phyloP scores from a whole-genome alignment of 2,888 invertebrate genomes.

The Amiota minor region DNA sequence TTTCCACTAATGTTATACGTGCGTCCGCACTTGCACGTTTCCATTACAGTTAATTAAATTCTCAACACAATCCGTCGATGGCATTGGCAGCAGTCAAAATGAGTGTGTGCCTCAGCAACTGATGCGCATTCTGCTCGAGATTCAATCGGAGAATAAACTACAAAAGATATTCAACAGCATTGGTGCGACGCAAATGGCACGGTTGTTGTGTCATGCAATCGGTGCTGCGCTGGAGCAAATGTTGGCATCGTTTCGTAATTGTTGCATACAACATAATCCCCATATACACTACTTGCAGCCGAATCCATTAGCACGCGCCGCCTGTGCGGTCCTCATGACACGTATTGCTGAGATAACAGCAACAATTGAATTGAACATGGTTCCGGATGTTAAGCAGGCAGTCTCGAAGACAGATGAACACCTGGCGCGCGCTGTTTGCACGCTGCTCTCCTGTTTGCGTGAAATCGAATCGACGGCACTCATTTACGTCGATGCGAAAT shows the following conservation, averaged over 20 bases:
- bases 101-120: constrained; percentile 63
- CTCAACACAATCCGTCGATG: constrained; percentile 59
- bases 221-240: constrained; percentile 75
- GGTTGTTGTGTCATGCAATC: constrained; percentile 75
- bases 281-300: constrained; percentile 73
- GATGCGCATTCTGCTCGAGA: constrained; percentile 69
- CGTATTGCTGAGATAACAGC: constrained; percentile 50
- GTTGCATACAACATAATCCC: constrained; percentile 72
- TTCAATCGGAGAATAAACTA: constrained; percentile 73
- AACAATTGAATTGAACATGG: constrained; percentile 21
- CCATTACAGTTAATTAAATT: constrained; percentile 69
- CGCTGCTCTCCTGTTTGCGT: constrained; percentile 63
- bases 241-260: constrained; percentile 72
- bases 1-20: constrained; percentile 23
- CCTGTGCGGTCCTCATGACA: constrained; percentile 64
- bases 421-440: constrained; percentile 58
- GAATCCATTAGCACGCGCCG: constrained; percentile 70
- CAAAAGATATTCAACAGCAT: constrained; percentile 73
- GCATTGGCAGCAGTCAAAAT: constrained; percentile 34
- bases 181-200: constrained; percentile 64
- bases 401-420: constrained; percentile 42
- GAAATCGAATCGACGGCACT: constrained; percentile 68
- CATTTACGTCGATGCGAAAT: constrained; percentile 71
- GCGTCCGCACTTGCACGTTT: constrained; percentile 15
- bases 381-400: not conserved